A percentile compares a stretch with the other conserved stretches of the same genome.
Evolutionary conservation across 2,888 invertebrate species (phyloP).

Genomic region (Aquatica leii): DNA sequence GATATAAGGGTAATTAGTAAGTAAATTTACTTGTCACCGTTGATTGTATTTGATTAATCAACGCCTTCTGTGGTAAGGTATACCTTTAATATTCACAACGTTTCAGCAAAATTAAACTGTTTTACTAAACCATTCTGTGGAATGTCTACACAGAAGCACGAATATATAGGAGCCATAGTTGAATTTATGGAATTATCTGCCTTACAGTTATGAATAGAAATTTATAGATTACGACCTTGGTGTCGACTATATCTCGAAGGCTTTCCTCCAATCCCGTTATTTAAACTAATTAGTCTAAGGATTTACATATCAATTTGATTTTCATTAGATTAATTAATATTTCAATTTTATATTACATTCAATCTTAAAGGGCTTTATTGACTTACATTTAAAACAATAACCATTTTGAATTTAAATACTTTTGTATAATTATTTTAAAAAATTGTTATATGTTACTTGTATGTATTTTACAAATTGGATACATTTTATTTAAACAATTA

Average conservation of each 20-base stretch:
- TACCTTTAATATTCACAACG: constrained; percentile 32
- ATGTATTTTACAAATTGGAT: too few species aligned
- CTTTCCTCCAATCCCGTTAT: constrained; percentile 14
- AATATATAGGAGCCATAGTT: constrained; percentile 27
- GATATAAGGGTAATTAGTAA: background rate
- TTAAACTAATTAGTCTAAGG: constrained; percentile 10
- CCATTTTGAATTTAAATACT: too few species aligned
- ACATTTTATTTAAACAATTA: too few species aligned
- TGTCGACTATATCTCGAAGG: constrained; percentile 13
- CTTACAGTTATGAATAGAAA: constrained; percentile 25
- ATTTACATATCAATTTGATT: constrained; percentile 10
- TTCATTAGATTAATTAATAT: constrained; percentile 8
- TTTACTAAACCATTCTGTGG: constrained; percentile 30
- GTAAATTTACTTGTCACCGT: constrained; percentile 25
- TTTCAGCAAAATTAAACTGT: constrained; percentile 32
- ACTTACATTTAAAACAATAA: too few species aligned
- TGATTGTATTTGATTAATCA: constrained; percentile 31
- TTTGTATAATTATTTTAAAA: too few species aligned
- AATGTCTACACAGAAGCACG: constrained; percentile 29
- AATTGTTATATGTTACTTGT: too few species aligned
- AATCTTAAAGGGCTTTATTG: background rate
- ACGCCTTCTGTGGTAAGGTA: constrained; percentile 22
- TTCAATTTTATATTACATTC: background rate
- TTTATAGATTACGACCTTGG: constrained; percentile 21
- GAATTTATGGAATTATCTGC: constrained; percentile 29